Conservation (phyloP, 2,797 vertebrate genomes). For the Nasua narica region DNA sequence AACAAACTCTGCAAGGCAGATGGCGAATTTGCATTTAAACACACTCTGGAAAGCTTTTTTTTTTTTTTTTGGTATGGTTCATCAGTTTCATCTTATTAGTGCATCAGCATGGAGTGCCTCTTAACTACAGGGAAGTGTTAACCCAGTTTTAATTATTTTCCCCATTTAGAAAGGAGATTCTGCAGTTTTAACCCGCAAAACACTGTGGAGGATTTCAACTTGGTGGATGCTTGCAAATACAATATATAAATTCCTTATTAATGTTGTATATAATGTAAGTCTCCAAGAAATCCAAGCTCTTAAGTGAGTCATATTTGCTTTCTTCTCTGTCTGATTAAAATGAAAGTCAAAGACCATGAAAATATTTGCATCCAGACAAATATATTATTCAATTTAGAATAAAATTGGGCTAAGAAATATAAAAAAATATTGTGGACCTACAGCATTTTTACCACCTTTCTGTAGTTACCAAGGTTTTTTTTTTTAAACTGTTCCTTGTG, state of each 20-base stretch:
- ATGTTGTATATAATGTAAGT: not conserved
- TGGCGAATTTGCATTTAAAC: slow-evolving; percentile 48
- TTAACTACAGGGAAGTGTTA: not conserved
- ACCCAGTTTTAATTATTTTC: not conserved
- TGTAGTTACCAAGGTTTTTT: not conserved
- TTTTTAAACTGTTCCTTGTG: not conserved
- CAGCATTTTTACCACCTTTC: not conserved
- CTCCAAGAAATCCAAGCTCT: not conserved
- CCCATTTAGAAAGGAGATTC: not conserved
- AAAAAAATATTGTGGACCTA: not conserved
- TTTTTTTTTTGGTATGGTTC: not conserved
- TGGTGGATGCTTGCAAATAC: not conserved
- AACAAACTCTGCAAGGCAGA: not conserved
- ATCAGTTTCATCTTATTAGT: slow-evolving; percentile 29
- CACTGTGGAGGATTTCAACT: not conserved
- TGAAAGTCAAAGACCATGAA: not conserved
- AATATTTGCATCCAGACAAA: not conserved
- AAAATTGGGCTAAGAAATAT: not conserved
- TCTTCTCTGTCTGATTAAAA: slow-evolving; percentile 11
- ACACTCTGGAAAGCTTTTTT: not conserved
- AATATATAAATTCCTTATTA: not conserved
- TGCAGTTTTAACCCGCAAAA: not conserved
- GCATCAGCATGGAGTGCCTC: not conserved
- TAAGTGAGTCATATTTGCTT: not conserved
- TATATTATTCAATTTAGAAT: not conserved